Evolutionary conservation across 2,888 invertebrate genomes (phyloP).

Genomic region (Tenthredo livida): DNA sequence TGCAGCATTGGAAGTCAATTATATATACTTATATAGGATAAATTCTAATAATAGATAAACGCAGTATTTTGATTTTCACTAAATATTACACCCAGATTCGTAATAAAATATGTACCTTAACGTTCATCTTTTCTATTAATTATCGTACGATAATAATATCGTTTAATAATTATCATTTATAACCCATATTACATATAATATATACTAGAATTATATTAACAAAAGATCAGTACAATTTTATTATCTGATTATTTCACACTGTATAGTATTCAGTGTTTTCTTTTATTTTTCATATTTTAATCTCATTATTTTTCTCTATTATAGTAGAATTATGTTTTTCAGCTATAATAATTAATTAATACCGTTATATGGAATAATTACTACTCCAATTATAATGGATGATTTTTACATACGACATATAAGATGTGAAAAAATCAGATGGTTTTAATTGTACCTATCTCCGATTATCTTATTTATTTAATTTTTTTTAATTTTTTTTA

Average conservation of each 20-base stretch:
- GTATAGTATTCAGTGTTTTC: background rate
- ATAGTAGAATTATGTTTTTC: background rate
- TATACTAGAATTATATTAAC: background rate
- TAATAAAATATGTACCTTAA: constrained; percentile 37
- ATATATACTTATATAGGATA: background rate
- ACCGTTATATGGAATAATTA: background rate
- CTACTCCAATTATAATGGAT: background rate
- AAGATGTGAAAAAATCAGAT: background rate
- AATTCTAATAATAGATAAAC: background rate
- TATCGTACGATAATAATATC: background rate
- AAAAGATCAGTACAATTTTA: background rate
- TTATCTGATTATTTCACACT: constrained; percentile 8
- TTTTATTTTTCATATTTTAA: background rate
- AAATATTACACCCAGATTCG: constrained; percentile 19
- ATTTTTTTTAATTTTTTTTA: background rate
- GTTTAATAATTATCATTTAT: background rate
- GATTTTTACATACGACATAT: background rate
- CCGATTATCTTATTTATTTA: background rate
- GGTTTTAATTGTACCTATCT: background rate
- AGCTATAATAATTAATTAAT: background rate
- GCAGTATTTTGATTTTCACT: constrained; percentile 20
- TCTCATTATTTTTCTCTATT: background rate
- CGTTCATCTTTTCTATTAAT: background rate
- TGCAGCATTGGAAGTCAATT: constrained; percentile 6
- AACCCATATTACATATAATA: background rate